A percentile compares a stretch with the other conserved stretches of the same genome.
Conservation (phyloP, 2,888 invertebrate species). For the Lepidocyrtinus sp. region DNA sequence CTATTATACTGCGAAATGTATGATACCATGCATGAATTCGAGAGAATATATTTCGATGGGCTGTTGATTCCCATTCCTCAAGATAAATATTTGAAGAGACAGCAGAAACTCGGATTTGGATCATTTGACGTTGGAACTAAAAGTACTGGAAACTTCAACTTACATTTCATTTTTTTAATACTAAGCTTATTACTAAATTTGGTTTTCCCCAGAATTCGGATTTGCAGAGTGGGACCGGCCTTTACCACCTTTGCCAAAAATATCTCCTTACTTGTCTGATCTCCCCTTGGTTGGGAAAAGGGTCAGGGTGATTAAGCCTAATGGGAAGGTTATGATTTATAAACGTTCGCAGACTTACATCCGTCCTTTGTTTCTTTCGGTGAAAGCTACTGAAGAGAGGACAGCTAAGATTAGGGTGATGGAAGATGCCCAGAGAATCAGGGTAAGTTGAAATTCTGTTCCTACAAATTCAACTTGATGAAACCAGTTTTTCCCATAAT, state of each 20-base stretch:
- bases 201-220: constrained; percentile 47
- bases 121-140: constrained; percentile 41
- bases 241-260: constrained; percentile 61
- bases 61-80: constrained; percentile 56
- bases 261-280: constrained; percentile 61
- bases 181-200: background rate
- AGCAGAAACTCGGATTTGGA: constrained; percentile 52
- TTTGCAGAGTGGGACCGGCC: constrained; percentile 65
- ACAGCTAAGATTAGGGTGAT: constrained; percentile 54
- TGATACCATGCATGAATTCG: constrained; percentile 57
- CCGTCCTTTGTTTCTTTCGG: constrained; percentile 53
- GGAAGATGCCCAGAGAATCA: constrained; percentile 57
- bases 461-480: background rate
- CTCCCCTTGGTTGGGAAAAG: constrained; percentile 62
- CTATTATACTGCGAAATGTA: constrained; percentile 66
- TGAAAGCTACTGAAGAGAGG: constrained; percentile 48
- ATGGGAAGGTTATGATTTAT: constrained; percentile 27
- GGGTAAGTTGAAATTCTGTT: constrained; percentile 23
- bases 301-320: constrained; percentile 55
- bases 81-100: constrained; percentile 13
- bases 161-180: no score
- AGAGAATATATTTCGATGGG: constrained; percentile 52
- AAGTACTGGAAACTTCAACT: no score
- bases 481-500: background rate
- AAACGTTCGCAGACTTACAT: constrained; percentile 36